phyloP scores from a whole-genome alignment of 2,888 invertebrate species.

The Mechanitis mazaeus region DNA sequence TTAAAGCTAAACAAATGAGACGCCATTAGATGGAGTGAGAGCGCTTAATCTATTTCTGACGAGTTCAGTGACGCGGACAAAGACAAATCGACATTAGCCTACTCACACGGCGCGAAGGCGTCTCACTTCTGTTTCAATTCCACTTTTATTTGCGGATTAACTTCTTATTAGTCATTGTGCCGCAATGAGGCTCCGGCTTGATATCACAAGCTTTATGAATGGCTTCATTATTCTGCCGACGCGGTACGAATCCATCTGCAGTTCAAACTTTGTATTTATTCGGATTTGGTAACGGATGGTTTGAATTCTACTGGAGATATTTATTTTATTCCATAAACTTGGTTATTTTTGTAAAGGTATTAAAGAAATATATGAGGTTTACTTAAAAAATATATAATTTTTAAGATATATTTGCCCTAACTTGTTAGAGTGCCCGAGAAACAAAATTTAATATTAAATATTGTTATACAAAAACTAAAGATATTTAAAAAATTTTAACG shows the following conservation, averaged over 20 bases:
- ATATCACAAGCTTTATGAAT: conserved; percentile 74
- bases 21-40: conserved; percentile 76
- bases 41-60: conserved; percentile 78
- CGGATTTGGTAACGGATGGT: conserved; percentile 33
- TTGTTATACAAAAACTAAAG: not conserved
- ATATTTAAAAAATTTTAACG: not conserved
- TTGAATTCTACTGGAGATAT: conserved; percentile 26
- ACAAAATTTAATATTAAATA: not conserved
- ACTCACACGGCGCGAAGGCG: conserved; percentile 74
- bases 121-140: conserved; percentile 76
- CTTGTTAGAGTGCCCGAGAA: too few relatives aligned
- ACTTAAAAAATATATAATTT: too few relatives aligned
- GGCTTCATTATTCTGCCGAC: conserved; percentile 71
- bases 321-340: not conserved
- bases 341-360: too few relatives aligned
- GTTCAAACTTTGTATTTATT: conserved; percentile 34
- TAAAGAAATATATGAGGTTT: too few relatives aligned
- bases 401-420: too few relatives aligned
- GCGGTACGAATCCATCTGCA: conserved; percentile 49
- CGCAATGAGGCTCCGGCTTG: conserved; percentile 55
- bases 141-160: conserved; percentile 77
- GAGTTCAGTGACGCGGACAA: conserved; percentile 77
- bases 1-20: conserved; percentile 77
- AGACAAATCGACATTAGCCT: conserved; percentile 76
- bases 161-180: conserved; percentile 76